Percentiles rank a stretch among this genome's conserved stretches.
Evolutionary conservation across 23 tunicate genomes (phyloP).

Genomic region (Styela clava): DNA sequence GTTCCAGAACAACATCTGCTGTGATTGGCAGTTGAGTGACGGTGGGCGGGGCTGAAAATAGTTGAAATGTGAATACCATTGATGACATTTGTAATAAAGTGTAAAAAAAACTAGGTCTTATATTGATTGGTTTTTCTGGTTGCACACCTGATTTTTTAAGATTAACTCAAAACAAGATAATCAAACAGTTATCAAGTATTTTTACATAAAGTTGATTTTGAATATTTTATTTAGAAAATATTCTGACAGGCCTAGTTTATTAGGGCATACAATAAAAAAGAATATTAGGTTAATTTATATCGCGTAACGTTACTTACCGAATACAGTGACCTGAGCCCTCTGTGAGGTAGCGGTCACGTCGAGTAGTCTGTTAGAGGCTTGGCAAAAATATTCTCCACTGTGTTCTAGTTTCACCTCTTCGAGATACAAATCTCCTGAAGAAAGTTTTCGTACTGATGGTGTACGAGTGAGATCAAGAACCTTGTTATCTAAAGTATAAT

Average conservation of each 20-base stretch:
- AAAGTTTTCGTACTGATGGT: neutral
- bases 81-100: neutral
- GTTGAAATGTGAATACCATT: neutral
- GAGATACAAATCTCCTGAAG: constrained; percentile 5
- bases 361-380: neutral
- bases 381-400: neutral
- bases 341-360: neutral
- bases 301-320: too few relatives aligned
- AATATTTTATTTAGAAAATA: too few relatives aligned
- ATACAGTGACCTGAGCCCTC: constrained; percentile 8
- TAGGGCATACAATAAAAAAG: too few relatives aligned
- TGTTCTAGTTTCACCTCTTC: neutral
- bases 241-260: too few relatives aligned
- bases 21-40: neutral
- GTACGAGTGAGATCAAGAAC: neutral
- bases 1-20: neutral
- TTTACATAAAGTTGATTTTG: too few relatives aligned
- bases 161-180: too few relatives aligned
- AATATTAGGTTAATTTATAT: too few relatives aligned
- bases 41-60: neutral
- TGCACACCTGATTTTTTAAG: too few relatives aligned
- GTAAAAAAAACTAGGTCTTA: too few relatives aligned
- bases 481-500: neutral
- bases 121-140: too few relatives aligned
- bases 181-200: too few relatives aligned